Base-by-base conservation (phyloP, 2,797 vertebrate genomes). In the Hipposideros larvatus region DNA sequence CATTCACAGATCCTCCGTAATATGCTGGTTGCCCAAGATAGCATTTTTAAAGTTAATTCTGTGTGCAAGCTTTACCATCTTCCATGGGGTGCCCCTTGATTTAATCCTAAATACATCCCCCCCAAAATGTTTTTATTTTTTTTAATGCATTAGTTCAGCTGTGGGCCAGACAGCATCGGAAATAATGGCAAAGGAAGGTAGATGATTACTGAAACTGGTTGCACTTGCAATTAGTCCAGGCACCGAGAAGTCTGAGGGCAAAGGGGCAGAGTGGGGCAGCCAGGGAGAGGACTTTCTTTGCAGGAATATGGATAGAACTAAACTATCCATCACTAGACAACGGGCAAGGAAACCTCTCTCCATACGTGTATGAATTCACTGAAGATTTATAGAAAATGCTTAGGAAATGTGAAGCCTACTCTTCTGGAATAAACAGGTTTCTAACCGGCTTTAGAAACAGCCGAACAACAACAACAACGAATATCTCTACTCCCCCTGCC, bases 171-270 rank as follows among this genome's bases (percentile, higher is more conserved):
- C 75, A 43, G 43, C 28, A 11, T 3, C 24, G 59, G 63, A 88
- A 96, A 90, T 87, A 79, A 89, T 34, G 51, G 66, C 80, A 90
- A 79, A 68, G 95, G 93, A 61, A 22, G 0, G 73, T 68, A 82
- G 83, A 70, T n/a, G 82, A 91, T 24, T 59, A 24, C 4, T 15
- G 48, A 34, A 48, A 78, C 0, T 7, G 6, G 26, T 2, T 13
- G 15, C 11, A 70, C 19, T 73, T 37, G 82, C 19, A 43, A 18
- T 61, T 3, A 87, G n/a, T 24, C 41, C 46, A 24, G 57, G 10
- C 46, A 16, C 70, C 57, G 46, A 92, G 43, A 84, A 59, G 9
- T 59, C 53, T 11, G 3, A 41, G 53, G 66, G 48, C 24, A 74
- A 70, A 86, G 74, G 70, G 13, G 18, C 28, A 37, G 24, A 41